Percentiles rank a stretch among this genome's conserved stretches.
Conservation (phyloP, 2,888 invertebrate genomes). For the Bugulina stolonifera region DNA sequence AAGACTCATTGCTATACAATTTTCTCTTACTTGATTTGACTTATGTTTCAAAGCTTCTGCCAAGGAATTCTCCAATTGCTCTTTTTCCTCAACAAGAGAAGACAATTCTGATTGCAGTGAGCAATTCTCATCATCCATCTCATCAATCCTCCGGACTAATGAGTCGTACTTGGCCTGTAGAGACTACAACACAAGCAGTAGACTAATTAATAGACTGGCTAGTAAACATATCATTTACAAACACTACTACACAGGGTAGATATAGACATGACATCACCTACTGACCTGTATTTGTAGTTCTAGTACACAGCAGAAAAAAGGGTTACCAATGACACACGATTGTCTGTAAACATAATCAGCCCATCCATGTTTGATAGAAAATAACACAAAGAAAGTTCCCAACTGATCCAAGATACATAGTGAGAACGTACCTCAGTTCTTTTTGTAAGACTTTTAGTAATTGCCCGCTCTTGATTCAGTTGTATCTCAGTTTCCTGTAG, state of each 20-base stretch:
- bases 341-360: too few relatives aligned
- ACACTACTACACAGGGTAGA: too few relatives aligned
- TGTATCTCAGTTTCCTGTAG: constrained; percentile 34
- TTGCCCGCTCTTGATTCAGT: constrained; percentile 41
- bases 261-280: too few relatives aligned
- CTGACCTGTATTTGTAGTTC: too few relatives aligned
- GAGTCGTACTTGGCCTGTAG: constrained; percentile 45
- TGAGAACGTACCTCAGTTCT: constrained; percentile 44
- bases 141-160: constrained; percentile 39
- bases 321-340: too few relatives aligned
- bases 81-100: constrained; percentile 42
- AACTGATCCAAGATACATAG: too few relatives aligned
- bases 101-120: constrained; percentile 40
- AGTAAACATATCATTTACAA: too few relatives aligned
- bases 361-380: too few relatives aligned
- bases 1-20: too few relatives aligned
- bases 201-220: too few relatives aligned
- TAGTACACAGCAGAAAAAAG: too few relatives aligned
- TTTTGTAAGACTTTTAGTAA: constrained; percentile 41
- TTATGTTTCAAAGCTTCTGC: constrained; percentile 3
- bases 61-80: constrained; percentile 34
- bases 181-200: constrained; percentile 34
- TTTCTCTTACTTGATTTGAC: not conserved
- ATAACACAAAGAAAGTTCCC: too few relatives aligned
- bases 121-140: constrained; percentile 43